Evolutionary conservation across 2,113 vertebrate species (phyloP).

Genomic region (Ictalurus punctatus): DNA sequence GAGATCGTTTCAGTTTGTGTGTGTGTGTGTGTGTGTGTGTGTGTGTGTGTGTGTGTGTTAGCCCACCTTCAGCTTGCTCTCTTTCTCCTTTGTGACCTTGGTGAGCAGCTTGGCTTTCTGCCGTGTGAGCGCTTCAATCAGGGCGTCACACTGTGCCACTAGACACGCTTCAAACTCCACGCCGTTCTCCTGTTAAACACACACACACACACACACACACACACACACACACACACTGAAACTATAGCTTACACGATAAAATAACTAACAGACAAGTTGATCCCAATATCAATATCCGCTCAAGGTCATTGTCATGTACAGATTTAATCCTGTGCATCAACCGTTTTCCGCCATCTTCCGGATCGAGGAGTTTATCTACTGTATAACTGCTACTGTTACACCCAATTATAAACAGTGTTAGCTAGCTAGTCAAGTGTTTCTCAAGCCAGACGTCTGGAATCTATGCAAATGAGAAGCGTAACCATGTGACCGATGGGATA

Average conservation of each 20-base stretch:
- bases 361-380: too few species aligned
- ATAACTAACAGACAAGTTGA: background rate
- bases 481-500: background rate
- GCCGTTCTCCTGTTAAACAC: conserved; percentile 83
- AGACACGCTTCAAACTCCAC: conserved; percentile 96
- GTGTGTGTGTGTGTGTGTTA: conserved; percentile 29
- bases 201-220: conserved; percentile 47
- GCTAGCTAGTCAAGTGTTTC: background rate
- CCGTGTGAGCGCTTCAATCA: conserved; percentile 91
- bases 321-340: too few species aligned
- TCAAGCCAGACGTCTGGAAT: background rate
- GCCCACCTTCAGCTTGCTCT: conserved; percentile 93
- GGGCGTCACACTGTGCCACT: conserved; percentile 95
- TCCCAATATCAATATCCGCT: too few species aligned
- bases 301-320: too few species aligned
- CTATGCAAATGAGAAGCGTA: background rate
- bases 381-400: background rate
- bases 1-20: background rate
- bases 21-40: conserved; percentile 37
- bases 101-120: conserved; percentile 98
- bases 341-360: too few species aligned
- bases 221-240: background rate
- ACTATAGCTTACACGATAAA: background rate
- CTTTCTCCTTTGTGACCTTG: conserved; percentile 96
- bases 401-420: background rate